Percentiles rank a stretch among this genome's conserved stretches.
Evolutionary conservation across 2,113 vertebrate species (phyloP).

Genomic region (Corydoras sp.): DNA sequence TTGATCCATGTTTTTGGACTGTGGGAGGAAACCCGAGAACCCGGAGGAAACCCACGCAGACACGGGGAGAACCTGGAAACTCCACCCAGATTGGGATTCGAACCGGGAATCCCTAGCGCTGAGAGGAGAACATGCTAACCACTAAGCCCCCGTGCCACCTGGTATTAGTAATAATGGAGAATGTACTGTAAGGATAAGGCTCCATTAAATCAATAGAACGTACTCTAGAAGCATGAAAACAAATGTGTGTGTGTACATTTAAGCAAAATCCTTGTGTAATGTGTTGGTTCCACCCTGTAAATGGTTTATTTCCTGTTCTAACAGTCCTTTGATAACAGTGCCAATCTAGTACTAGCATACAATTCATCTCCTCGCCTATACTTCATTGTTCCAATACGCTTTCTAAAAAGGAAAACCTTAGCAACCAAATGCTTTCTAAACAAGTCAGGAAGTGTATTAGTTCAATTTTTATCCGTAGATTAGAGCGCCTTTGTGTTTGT

Average conservation of each 20-base stretch:
- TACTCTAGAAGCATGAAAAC: too few relatives aligned
- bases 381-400: conserved; percentile 20
- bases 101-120: too few relatives aligned
- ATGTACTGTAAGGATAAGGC: too few relatives aligned
- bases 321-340: conserved; percentile 15
- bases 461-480: conserved; percentile 17
- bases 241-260: conserved; percentile 1
- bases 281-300: conserved; percentile 20
- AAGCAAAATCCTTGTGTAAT: conserved; percentile 9
- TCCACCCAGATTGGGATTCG: too few relatives aligned
- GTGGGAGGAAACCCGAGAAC: too few relatives aligned
- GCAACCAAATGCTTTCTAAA: conserved; percentile 36
- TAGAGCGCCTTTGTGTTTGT: conserved; percentile 1
- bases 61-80: too few relatives aligned
- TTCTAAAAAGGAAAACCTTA: conserved; percentile 36
- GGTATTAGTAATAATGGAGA: too few relatives aligned
- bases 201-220: too few relatives aligned
- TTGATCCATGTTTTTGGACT: too few relatives aligned
- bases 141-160: too few relatives aligned
- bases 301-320: conserved; percentile 31
- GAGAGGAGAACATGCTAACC: too few relatives aligned
- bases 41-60: too few relatives aligned
- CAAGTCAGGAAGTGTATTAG: conserved; percentile 17
- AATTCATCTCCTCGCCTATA: conserved; percentile 25
- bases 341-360: conserved; percentile 31